phyloP scores from a whole-genome alignment of 2,113 vertebrate genomes.

The Dasyornis broadbenti region DNA sequence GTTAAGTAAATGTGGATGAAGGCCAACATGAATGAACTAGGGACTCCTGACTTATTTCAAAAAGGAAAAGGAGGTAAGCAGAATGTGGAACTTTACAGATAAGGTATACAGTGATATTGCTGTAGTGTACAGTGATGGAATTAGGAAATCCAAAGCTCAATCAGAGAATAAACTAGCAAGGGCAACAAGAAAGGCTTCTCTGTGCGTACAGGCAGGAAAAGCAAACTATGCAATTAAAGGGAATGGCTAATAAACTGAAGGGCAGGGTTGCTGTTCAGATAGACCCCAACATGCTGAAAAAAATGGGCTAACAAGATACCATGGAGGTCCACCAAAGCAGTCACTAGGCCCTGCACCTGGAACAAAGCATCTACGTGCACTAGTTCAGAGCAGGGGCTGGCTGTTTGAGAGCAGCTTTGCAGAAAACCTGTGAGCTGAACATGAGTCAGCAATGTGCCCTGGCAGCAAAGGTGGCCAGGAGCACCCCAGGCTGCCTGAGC shows the following conservation, averaged over 20 bases:
- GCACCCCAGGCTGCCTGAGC: background rate
- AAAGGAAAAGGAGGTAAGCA: background rate
- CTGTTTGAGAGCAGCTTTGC: background rate
- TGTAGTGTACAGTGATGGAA: background rate
- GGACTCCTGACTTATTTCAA: background rate
- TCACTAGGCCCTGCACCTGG: background rate
- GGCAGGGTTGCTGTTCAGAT: background rate
- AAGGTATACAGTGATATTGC: background rate
- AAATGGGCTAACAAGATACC: background rate
- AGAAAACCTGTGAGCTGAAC: background rate
- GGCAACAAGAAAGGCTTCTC: background rate
- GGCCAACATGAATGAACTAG: background rate
- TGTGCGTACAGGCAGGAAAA: background rate
- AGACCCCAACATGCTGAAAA: fast-evolving
- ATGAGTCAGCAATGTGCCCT: background rate
- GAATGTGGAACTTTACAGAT: fast-evolving
- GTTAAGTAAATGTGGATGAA: background rate
- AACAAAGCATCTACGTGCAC: background rate
- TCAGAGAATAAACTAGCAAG: background rate
- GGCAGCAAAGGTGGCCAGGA: background rate
- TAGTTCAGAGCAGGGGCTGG: background rate
- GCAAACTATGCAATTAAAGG: background rate
- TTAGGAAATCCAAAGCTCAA: background rate
- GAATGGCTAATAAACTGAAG: background rate
- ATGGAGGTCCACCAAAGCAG: background rate